Base-by-base conservation (phyloP, 2,888 invertebrate species). In the Leucozona laternaria region DNA sequence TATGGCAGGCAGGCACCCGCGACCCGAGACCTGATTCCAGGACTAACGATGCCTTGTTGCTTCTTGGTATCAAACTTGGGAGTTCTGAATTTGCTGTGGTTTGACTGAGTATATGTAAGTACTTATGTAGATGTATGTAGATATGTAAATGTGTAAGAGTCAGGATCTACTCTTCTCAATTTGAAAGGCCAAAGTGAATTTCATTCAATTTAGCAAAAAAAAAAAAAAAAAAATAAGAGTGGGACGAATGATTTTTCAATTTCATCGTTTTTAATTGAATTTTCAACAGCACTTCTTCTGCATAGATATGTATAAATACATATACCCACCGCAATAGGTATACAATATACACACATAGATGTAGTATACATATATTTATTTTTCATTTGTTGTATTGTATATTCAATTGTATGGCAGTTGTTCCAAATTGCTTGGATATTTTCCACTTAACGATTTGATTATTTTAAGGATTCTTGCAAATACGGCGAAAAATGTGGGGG, bases 251-350 rank as follows among this genome's bases (percentile, higher is more conserved):
- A 77, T 80, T 85, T 85, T 85, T 81, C 77, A 78, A 73, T 85
- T 81, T 85, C 77, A 85, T 80, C 70, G 72, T 73, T 85, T 84
- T 81, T 85, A 85, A 85, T 85, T 85, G 85, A 81, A 85, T 81
- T 81, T 73, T 78, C 73, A 81, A 85, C 76, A 80, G 53, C 80
- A 77, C 77, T 79, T 55, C 43, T 48, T 45, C 40, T 37, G 20
- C 13, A 28, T 34, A 28, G 10, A 25, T 22, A 17, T 28, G 28
- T 15, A 37, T 15, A 53, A 7, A 15, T 25, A 53, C 15, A 25
- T 25, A 25, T 15, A 31, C 31, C 31, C 15, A 25, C 25, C 53
- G 28, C 25, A 53, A n/a, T 53, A n/a, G 5, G n/a, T n/a, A 50
- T 13, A 50, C 2, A 50, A 2, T 48, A 50, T 11, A 25, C 6